These are phyloP conservation scores for Coccyzus lansbergi DNA, from an alignment of 2,797 vertebrate genomes.

Conservation along the genomic window DNA sequence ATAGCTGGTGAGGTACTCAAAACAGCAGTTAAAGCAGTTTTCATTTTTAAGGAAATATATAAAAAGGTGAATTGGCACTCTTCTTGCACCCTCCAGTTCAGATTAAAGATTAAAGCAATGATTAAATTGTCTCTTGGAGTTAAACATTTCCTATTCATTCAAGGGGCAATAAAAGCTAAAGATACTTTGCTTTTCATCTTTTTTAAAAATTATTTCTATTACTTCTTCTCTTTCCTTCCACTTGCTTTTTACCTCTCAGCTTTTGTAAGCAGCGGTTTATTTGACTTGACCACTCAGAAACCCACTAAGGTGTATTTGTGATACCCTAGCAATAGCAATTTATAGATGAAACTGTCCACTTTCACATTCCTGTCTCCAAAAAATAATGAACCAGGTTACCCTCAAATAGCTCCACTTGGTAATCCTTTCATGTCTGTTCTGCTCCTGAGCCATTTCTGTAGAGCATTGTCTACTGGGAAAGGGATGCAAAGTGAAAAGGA, in stretches of 20 bases:
- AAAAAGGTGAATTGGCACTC: not conserved
- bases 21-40: not conserved
- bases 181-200: not conserved
- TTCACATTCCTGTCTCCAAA: constrained; percentile 45
- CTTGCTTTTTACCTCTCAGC: not conserved
- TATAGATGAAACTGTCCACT: constrained; percentile 37
- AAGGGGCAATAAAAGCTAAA: not conserved
- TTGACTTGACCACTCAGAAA: constrained; percentile 12
- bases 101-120: constrained; percentile 13
- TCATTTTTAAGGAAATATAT: not conserved
- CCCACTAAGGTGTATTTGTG: not conserved
- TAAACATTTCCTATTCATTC: not conserved
- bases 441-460: constrained; percentile 71
- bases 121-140: not conserved
- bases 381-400: constrained; percentile 38
- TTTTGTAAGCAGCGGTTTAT: not conserved
- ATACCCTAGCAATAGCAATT: not conserved
- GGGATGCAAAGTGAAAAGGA: constrained; percentile 69
- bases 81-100: not conserved
- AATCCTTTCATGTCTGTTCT: constrained; percentile 77
- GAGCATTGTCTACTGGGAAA: constrained; percentile 71
- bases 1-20: not conserved
- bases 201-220: not conserved
- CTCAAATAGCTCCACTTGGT: constrained; percentile 58
- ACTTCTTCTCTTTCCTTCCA: not conserved